Evolutionary conservation across 2,797 vertebrate species (phyloP).

Genomic region (Pipistrellus kuhlii): DNA sequence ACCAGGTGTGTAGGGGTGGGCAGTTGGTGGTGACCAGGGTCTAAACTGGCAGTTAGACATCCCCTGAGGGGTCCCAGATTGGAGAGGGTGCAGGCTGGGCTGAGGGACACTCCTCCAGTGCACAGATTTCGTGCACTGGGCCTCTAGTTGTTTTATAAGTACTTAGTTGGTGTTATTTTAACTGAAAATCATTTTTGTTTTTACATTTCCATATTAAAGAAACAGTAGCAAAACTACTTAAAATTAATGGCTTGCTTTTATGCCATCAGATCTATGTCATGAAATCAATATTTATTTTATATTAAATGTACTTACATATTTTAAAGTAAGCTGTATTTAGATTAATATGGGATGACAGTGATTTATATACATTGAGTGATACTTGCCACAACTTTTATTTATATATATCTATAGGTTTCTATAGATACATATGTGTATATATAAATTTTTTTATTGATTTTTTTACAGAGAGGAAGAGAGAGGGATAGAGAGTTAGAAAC

Average conservation of each 20-base stretch:
- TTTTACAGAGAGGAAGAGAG: too few species aligned
- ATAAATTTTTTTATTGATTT: too few species aligned
- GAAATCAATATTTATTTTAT: conserved; percentile 36
- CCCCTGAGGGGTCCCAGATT: too few species aligned
- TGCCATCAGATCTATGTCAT: background rate
- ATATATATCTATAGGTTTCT: too few species aligned
- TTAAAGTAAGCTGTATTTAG: conserved; percentile 51
- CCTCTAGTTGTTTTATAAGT: background rate
- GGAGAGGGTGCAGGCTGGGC: too few species aligned
- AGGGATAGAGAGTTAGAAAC: too few species aligned
- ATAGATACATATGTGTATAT: too few species aligned
- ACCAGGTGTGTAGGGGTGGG: too few species aligned
- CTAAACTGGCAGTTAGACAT: too few species aligned
- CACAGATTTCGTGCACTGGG: too few species aligned
- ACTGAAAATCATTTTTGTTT: background rate
- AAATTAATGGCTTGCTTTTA: conserved; percentile 37
- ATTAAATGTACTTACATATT: conserved; percentile 27
- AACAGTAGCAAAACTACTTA: background rate
- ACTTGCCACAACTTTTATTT: background rate
- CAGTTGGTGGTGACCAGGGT: too few species aligned
- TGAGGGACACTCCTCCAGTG: too few species aligned
- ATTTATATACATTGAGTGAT: conserved; percentile 27
- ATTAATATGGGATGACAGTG: conserved; percentile 3
- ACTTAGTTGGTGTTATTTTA: conserved; percentile 19
- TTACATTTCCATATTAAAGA: conserved; percentile 18